Percentiles rank a stretch among this genome's conserved stretches.
These are phyloP conservation scores for Aspiorhynchus laticeps DNA, from an alignment of 2,113 vertebrate genomes.

Conservation along the genomic window DNA sequence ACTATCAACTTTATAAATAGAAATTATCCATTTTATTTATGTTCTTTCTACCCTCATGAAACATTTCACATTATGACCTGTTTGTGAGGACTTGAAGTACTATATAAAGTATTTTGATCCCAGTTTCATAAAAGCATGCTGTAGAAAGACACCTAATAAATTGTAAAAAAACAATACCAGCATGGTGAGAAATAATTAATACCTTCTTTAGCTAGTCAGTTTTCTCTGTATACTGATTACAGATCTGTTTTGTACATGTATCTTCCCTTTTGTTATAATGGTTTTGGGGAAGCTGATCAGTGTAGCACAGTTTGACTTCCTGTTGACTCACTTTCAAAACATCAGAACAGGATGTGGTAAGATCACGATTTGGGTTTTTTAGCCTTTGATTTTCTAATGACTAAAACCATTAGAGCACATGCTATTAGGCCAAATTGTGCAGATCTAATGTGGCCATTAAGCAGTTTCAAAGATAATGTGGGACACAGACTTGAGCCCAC, in stretches of 20 bases:
- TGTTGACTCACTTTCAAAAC: conserved; percentile 28
- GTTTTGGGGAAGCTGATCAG: conserved; percentile 4
- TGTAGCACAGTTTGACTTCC: conserved; percentile 38
- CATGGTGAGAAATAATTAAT: neutral
- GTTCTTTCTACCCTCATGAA: neutral
- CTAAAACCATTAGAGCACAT: neutral
- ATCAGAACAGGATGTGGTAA: conserved; percentile 42
- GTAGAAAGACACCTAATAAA: neutral
- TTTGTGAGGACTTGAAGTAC: neutral
- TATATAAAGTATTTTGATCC: neutral
- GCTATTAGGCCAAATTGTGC: conserved; percentile 1
- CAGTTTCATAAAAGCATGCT: neutral
- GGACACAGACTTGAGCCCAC: neutral
- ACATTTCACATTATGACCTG: neutral
- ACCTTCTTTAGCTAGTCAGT: neutral
- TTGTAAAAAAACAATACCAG: neutral
- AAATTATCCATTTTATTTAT: neutral
- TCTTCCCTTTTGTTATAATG: neutral
- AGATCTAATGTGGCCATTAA: conserved; percentile 11
- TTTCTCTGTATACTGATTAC: neutral
- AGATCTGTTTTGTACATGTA: neutral
- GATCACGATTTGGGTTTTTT: conserved; percentile 12
- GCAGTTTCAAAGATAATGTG: neutral
- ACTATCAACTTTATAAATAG: neutral
- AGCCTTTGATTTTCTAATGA: conserved; percentile 37